These are phyloP conservation scores for Harpagifer antarcticus DNA, from an alignment of 2,797 vertebrate species.

Conservation along the genomic window DNA sequence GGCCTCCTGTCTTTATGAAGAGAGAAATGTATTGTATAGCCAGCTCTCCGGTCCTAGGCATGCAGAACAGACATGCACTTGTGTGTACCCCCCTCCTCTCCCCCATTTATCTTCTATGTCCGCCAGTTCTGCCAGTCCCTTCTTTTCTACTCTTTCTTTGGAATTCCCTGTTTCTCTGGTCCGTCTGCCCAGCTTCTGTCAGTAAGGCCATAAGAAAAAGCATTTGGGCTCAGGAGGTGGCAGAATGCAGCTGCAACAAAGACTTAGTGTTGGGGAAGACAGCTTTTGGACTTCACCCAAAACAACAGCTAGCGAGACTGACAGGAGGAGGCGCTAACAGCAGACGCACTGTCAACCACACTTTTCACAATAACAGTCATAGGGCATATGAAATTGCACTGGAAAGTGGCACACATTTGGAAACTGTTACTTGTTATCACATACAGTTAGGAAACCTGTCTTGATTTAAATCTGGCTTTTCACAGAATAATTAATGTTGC, in stretches of 20 bases:
- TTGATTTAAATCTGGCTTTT: not conserved
- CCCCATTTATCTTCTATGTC: slow-evolving; percentile 21
- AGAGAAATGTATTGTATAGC: slow-evolving; percentile 25
- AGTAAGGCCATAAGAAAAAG: not conserved
- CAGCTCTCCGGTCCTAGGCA: slow-evolving; percentile 51
- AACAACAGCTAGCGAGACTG: slow-evolving; percentile 11
- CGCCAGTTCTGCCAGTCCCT: not conserved
- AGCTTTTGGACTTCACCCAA: slow-evolving; percentile 24
- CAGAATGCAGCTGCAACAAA: slow-evolving; percentile 15
- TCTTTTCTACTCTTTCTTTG: not conserved
- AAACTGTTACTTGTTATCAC: slow-evolving; percentile 21
- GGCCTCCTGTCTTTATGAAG: not conserved
- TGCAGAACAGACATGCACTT: slow-evolving; percentile 21
- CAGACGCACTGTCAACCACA: slow-evolving; percentile 16
- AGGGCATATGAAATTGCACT: not conserved
- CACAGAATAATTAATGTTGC: slow-evolving; percentile 17
- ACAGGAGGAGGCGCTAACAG: not conserved
- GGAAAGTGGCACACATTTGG: slow-evolving; percentile 20
- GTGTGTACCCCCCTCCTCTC: not conserved
- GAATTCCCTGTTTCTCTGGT: slow-evolving; percentile 23
- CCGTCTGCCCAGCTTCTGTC: slow-evolving; percentile 36
- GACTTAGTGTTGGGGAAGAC: slow-evolving; percentile 13
- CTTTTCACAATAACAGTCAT: slow-evolving; percentile 20
- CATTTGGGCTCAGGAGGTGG: slow-evolving; percentile 11
- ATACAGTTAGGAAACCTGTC: slow-evolving; percentile 27